Base-by-base conservation (phyloP, 2,888 invertebrate genomes). In the Silvanus unidentatus region DNA sequence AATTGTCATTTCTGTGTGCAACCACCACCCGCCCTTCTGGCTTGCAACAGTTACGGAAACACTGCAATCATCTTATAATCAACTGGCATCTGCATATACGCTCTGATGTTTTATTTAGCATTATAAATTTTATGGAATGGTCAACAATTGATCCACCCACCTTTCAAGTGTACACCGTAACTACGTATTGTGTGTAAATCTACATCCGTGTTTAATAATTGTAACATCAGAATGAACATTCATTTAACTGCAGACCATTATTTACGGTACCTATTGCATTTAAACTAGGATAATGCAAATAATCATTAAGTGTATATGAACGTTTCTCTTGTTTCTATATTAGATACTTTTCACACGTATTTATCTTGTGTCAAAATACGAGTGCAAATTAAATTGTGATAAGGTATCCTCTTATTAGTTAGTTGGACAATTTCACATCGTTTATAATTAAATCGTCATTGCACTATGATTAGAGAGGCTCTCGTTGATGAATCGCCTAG, bases 111-210 rank as follows among this genome's bases (percentile, higher is more conserved):
- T 32, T 48, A 39, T 45, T 43, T 42, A 22, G 8, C 22, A 22
- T 22, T 22, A 22, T 22, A 22, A 22, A 22, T 22, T 22, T 22
- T 22, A 22, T 22, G 22, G 46, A 44, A 44, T 29, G 45, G 47
- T 49, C 46, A 47, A 35, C 13, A 28, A 32, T 16, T 22, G 43
- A 32, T 44, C 48, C 52, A 47, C 52, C 52, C 48, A 48, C 48
- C 45, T 44, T 46, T 48, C 45, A 45, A 47, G 45, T 47, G 47
- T 49, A 39, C 45, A 41, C 49, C 47, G 47, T 62, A 63, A 62
- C 60, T 62, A 62, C 62, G 62, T 64, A 69, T 68, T 68, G 67
- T 68, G 66, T 68, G 68, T 65, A 67, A 69, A 68, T 66, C 61
- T 55, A 64, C 65, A 64, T 68, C 65, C 66, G 62, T 62, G 63